Percentiles rank a stretch among this genome's conserved stretches.
Conservation (phyloP, 2,888 invertebrate genomes). For the Aromia moschata region DNA sequence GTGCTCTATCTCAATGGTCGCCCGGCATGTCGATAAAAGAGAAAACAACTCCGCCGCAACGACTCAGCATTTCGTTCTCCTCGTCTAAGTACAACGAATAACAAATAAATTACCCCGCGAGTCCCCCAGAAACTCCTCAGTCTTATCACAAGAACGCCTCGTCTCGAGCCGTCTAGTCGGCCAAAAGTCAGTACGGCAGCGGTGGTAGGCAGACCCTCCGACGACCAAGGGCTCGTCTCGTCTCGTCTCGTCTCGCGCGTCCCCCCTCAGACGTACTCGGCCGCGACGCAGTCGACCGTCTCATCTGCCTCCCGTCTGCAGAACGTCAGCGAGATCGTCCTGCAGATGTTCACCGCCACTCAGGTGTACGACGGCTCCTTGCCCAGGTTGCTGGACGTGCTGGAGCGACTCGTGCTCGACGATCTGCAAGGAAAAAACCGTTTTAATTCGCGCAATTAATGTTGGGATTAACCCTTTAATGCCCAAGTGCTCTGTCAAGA, state of each 20-base stretch:
- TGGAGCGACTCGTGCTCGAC: conserved; percentile 55
- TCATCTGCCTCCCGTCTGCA: conserved; percentile 51
- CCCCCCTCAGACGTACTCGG: conserved; percentile 43
- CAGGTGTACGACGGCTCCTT: conserved; percentile 61
- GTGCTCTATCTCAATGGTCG: no score
- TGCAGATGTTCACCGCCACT: conserved; percentile 62
- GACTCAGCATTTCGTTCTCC: background rate
- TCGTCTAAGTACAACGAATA: conserved; percentile 29
- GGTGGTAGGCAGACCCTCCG: no score
- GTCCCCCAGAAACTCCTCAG: conserved; percentile 33
- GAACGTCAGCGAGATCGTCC: conserved; percentile 60
- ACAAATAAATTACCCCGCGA: conserved; percentile 27
- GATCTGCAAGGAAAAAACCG: conserved; percentile 41
- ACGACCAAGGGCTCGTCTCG: background rate
- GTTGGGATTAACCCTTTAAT: no score
- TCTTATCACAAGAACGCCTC: conserved; percentile 36
- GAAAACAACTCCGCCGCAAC: no score
- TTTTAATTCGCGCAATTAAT: no score
- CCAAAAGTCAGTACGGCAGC: no score
- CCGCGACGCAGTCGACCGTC: conserved; percentile 34
- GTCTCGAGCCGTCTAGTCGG: no score
- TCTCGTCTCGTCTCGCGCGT: background rate
- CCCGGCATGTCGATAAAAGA: no score
- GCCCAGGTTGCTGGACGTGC: conserved; percentile 54
- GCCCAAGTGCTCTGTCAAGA: no score